These are phyloP conservation scores for Suncus etruscus DNA, from an alignment of 2,113 vertebrate species.

Conservation along the genomic window DNA sequence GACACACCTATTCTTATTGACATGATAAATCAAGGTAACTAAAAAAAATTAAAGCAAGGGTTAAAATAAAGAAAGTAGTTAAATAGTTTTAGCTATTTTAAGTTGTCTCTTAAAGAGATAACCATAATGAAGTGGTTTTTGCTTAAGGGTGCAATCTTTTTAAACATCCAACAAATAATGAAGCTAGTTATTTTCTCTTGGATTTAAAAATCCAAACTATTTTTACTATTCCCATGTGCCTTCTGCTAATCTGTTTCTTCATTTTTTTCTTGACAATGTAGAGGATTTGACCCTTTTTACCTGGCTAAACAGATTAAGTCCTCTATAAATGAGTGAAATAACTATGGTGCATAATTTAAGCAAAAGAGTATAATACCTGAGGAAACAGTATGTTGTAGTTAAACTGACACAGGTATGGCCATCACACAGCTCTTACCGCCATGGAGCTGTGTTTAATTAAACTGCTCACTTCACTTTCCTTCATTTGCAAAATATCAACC, in stretches of 20 bases:
- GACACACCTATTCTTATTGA: no score
- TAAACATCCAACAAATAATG: neutral
- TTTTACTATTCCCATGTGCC: neutral
- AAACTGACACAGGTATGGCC: neutral
- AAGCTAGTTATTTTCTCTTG: neutral
- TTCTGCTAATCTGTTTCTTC: constrained; percentile 52
- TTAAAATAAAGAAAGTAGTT: neutral
- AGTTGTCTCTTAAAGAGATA: neutral
- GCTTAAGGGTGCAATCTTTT: neutral
- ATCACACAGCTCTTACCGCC: neutral
- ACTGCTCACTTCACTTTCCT: neutral
- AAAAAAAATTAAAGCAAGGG: no score
- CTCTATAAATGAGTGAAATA: constrained; percentile 47
- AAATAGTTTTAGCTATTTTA: constrained; percentile 37
- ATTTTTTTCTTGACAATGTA: constrained; percentile 47
- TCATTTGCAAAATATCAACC: constrained; percentile 27
- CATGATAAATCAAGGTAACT: no score
- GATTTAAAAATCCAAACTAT: constrained; percentile 37
- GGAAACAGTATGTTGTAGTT: neutral
- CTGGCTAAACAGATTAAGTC: constrained; percentile 19
- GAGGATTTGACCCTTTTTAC: neutral
- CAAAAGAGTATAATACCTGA: neutral
- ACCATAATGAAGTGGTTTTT: neutral
- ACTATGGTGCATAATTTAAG: constrained; percentile 21
- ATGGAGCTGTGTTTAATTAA: neutral